Percentiles rank a stretch among this genome's conserved stretches.
Conservation (phyloP, 2,113 vertebrate species). For the Chaenocephalus aceratus region DNA sequence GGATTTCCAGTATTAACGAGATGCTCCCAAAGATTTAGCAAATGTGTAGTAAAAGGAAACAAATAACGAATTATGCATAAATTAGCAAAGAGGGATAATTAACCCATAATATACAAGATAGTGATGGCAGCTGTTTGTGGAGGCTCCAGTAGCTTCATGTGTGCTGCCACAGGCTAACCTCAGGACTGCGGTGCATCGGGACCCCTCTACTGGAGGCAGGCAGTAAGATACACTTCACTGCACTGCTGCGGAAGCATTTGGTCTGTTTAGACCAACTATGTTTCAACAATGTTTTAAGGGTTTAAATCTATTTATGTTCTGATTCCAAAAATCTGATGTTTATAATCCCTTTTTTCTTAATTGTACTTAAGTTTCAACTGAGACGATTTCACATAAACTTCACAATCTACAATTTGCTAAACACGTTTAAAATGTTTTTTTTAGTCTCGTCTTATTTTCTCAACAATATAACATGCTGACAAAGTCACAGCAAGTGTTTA, state of each 20-base stretch:
- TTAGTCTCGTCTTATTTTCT: too few relatives aligned
- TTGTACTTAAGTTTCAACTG: background rate
- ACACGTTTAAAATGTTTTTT: too few relatives aligned
- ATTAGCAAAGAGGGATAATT: background rate
- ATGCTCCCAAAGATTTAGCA: too few relatives aligned
- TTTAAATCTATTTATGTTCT: background rate
- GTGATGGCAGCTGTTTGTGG: background rate
- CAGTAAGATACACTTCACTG: too few relatives aligned
- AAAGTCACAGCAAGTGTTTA: too few relatives aligned
- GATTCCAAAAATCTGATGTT: background rate
- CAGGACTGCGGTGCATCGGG: background rate
- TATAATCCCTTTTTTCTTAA: too few relatives aligned
- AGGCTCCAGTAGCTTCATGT: background rate
- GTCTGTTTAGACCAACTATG: background rate
- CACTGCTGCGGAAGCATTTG: too few relatives aligned
- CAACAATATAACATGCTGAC: too few relatives aligned
- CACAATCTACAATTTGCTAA: too few relatives aligned
- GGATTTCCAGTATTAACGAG: too few relatives aligned
- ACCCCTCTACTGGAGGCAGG: too few relatives aligned
- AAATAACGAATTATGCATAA: background rate
- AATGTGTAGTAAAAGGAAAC: too few relatives aligned
- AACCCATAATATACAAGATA: background rate
- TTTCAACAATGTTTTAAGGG: background rate
- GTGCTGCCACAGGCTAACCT: background rate
- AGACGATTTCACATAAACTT: background rate